Base-by-base conservation (phyloP, 2,888 invertebrate genomes). In the Cephus sareptanus region DNA sequence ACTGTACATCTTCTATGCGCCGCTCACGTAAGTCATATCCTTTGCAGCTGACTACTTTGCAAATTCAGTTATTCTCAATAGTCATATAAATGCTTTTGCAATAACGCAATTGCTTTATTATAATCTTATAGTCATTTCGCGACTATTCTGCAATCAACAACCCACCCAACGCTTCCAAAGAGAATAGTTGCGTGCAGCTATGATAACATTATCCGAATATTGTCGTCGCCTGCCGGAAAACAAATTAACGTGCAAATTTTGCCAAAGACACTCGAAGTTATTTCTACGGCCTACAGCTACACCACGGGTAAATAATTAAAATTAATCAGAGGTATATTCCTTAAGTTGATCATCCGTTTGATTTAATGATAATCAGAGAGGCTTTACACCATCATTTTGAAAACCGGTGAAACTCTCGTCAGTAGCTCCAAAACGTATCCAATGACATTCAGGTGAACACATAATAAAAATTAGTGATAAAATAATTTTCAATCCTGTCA, bases 241-340 rank as follows among this genome's bases (percentile, higher is more conserved):
- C 85, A 85, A 75, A 77, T 85, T 15, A 85, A 83, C 76, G 81
- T 85, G n/a, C 86, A 86, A 69, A 79, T 87, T 40, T 78, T 87
- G 6, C 80, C 85, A 11, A 75, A 37, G 73, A 79, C 33, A 6
- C 78, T 84, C 31, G 30, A 81, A n/a, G 81, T 85, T 13, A 35
- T 83, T 9, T 79, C 81, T 11, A 80, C 83, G 11, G 75, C 83
- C 0, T 85, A 82, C 74, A 85, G 85, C 37, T 85, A 80, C 40
- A 84, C 81, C n/a, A 81, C 79, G 23, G 80, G 87, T 87, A 78
- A n/a, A 75, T 40, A 68, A 75, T 23, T 30, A 73, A 71, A 34
- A 56, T 56, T 56, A 56, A 56, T 40, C 40, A 13, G 4, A 15
- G 1, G 4, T 6, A 40, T 0, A 15, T 13, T 4, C 40, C 15